These are phyloP conservation scores for Drosophila suboccidentalis DNA, from an alignment of 2,888 invertebrate species.

Conservation along the genomic window DNA sequence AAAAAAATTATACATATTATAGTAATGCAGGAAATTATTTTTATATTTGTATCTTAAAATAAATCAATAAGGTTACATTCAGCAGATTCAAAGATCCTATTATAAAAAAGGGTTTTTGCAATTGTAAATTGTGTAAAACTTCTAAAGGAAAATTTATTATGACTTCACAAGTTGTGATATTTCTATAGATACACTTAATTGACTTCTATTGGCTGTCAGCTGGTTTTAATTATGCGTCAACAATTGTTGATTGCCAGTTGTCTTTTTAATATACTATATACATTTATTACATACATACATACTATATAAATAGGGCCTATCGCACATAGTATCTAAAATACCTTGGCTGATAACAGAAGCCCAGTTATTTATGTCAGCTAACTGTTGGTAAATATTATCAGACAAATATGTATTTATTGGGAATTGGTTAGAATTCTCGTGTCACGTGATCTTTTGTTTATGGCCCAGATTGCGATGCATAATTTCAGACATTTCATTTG, in stretches of 20 bases:
- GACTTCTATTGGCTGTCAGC: background rate
- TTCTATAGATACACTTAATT: background rate
- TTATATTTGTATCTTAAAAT: background rate
- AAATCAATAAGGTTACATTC: too few relatives aligned
- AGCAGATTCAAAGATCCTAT: background rate
- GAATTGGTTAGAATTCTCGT: slow-evolving; percentile 21
- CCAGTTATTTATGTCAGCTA: slow-evolving; percentile 12
- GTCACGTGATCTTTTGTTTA: slow-evolving; percentile 16
- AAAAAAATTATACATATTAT: background rate
- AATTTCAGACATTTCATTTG: slow-evolving; percentile 14
- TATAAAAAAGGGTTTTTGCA: background rate
- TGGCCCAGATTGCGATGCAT: slow-evolving; percentile 25
- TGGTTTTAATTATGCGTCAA: slow-evolving; percentile 42
- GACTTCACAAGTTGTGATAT: background rate
- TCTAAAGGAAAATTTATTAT: background rate
- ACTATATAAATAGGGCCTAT: slow-evolving; percentile 1
- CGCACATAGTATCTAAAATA: slow-evolving; percentile 28
- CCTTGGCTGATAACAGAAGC: slow-evolving; percentile 13
- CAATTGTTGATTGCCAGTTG: slow-evolving; percentile 23
- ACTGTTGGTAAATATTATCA: slow-evolving; percentile 11
- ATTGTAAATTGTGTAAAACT: too few relatives aligned
- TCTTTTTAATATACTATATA: background rate
- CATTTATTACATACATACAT: background rate
- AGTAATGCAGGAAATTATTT: background rate
- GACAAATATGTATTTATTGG: slow-evolving; percentile 15